Evolutionary conservation across 2,113 vertebrate species (phyloP).

Genomic region (Progne subis): DNA sequence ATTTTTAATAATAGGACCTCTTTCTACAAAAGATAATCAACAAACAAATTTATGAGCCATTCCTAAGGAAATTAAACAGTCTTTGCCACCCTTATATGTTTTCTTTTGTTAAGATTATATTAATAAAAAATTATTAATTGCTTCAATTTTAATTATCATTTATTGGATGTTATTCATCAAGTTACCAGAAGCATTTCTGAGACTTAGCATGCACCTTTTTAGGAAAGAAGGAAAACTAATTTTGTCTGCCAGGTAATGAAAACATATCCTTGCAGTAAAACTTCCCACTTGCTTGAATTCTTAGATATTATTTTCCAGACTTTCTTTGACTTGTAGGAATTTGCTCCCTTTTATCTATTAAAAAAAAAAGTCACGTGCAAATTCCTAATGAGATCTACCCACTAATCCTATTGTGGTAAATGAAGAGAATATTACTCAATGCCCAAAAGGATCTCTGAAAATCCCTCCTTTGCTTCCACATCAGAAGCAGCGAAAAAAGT

Average conservation of each 20-base stretch:
- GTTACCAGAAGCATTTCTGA: not conserved
- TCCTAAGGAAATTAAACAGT: not conserved
- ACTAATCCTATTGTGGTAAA: slow-evolving; percentile 60
- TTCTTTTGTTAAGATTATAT: not conserved
- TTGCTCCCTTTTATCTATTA: slow-evolving; percentile 40
- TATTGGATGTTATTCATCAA: not conserved
- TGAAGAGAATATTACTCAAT: slow-evolving; percentile 35
- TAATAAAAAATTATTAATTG: not conserved
- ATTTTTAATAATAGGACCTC: not conserved
- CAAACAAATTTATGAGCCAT: not conserved
- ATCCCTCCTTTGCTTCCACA: not conserved
- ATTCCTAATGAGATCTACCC: slow-evolving; percentile 55
- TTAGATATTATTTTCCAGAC: slow-evolving; percentile 6
- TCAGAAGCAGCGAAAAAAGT: not conserved
- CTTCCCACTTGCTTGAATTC: slow-evolving; percentile 33
- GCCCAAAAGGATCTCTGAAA: slow-evolving; percentile 32
- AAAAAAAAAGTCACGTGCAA: slow-evolving; percentile 54
- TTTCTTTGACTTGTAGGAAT: slow-evolving; percentile 59
- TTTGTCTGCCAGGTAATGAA: not conserved
- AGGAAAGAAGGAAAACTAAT: not conserved
- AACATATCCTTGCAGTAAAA: not conserved
- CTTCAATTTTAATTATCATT: not conserved
- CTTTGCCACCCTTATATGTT: not conserved
- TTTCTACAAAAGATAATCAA: not conserved
- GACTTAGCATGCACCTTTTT: not conserved